A percentile compares a stretch with the other conserved stretches of the same genome.
phyloP scores from a whole-genome alignment of 2,888 invertebrate species.

The Calliphora vomitoria region DNA sequence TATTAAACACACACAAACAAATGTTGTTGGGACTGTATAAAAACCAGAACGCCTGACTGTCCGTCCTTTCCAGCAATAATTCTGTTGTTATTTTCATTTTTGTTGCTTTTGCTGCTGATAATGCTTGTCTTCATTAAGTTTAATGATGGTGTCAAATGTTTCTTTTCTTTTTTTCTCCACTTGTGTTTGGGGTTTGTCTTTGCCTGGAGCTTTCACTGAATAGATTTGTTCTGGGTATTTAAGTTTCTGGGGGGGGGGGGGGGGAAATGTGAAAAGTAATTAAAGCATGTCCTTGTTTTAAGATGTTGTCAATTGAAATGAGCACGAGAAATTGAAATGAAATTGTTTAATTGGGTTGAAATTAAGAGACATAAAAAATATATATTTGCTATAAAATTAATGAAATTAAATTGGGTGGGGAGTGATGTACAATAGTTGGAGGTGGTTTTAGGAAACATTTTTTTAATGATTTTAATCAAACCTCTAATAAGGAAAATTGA shows the following conservation, averaged over 20 bases:
- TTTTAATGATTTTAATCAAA: no score
- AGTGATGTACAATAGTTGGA: neutral
- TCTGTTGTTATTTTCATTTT: conserved; percentile 30
- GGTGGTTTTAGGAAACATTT: neutral
- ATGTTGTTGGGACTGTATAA: neutral
- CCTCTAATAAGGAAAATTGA: neutral
- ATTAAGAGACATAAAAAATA: conserved; percentile 16
- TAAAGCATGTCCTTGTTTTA: conserved; percentile 47
- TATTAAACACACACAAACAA: conserved; percentile 11
- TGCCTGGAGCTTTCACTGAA: conserved; percentile 24
- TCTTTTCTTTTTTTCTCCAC: conserved; percentile 12
- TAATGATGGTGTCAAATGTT: conserved; percentile 77
- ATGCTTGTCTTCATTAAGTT: conserved; percentile 81
- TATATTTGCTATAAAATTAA: conserved; percentile 4
- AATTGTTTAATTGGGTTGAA: conserved; percentile 46
- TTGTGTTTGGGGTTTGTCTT: conserved; percentile 15
- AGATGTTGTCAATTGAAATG: conserved; percentile 32
- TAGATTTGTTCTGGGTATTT: conserved; percentile 49
- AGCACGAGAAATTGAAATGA: conserved; percentile 33
- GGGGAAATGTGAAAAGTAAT: conserved; percentile 5
- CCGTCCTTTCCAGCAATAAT: conserved; percentile 49
- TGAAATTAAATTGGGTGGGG: neutral
- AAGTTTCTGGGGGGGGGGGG: conserved; percentile 2
- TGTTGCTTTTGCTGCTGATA: conserved; percentile 46
- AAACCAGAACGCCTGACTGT: conserved; percentile 18